Conservation (phyloP, 2,797 vertebrate species). For the Prionace glauca region DNA sequence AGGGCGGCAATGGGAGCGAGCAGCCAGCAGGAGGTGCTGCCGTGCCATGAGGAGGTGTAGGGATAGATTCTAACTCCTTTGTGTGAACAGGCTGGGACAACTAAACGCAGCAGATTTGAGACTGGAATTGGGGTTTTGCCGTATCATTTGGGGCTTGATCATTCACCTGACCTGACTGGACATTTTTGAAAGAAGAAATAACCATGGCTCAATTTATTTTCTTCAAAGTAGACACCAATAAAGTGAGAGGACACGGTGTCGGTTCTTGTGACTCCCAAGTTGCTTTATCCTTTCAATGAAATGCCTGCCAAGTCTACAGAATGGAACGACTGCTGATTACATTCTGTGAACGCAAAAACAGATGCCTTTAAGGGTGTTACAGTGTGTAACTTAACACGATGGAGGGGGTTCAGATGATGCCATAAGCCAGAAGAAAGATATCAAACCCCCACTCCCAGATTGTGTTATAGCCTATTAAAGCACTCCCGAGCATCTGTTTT, state of each 20-base stretch:
- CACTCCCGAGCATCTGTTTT: slow-evolving; percentile 27
- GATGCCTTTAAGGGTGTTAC: not conserved
- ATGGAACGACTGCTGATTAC: not conserved
- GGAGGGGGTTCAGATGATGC: slow-evolving; percentile 15
- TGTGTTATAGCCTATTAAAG: slow-evolving; percentile 6
- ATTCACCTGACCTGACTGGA: not conserved
- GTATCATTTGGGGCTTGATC: no score
- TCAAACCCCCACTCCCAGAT: slow-evolving; percentile 4
- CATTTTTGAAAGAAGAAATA: not conserved
- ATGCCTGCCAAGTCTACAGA: not conserved
- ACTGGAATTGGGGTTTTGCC: not conserved
- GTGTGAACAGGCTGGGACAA: not conserved
- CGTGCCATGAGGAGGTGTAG: not conserved
- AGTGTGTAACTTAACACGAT: not conserved
- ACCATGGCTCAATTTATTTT: not conserved
- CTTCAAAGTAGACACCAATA: not conserved
- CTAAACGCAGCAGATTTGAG: not conserved
- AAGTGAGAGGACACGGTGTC: not conserved
- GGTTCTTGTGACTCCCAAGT: not conserved
- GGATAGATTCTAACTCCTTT: not conserved
- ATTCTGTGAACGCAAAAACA: not conserved
- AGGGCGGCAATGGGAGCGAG: not conserved
- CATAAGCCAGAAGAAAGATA: slow-evolving; percentile 17
- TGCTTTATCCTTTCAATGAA: not conserved
- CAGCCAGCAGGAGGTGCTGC: not conserved